A percentile compares a stretch with the other conserved stretches of the same genome.
Evolutionary conservation across 2,888 invertebrate species (phyloP).

Genomic region (Oithona nana): DNA sequence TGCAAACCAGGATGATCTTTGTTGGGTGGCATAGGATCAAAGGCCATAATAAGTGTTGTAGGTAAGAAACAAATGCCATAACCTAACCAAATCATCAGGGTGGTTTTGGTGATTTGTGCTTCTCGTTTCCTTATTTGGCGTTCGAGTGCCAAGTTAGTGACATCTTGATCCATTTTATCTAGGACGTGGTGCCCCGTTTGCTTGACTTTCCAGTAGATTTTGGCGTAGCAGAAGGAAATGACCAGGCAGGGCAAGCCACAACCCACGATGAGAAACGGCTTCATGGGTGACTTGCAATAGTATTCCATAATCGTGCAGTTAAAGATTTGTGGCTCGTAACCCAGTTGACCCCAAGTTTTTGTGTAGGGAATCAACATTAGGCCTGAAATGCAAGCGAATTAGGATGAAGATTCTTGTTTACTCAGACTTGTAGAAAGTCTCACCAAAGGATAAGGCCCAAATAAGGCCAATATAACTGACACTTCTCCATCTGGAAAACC

Average conservation of each 20-base stretch:
- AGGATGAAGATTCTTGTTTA: too few relatives aligned
- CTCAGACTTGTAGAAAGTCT: too few relatives aligned
- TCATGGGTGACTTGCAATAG: neutral
- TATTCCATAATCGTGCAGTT: neutral
- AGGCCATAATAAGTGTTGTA: neutral
- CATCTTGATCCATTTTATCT: neutral
- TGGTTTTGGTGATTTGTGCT: neutral
- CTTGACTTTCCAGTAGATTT: neutral
- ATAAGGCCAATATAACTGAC: neutral
- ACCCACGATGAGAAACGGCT: neutral
- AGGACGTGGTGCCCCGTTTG: neutral
- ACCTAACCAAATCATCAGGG: neutral
- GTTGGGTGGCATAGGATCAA: slow-evolving; percentile 15
- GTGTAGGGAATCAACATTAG: neutral
- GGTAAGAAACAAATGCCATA: slow-evolving; percentile 9
- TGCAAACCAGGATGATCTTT: neutral
- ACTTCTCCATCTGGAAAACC: slow-evolving; percentile 25
- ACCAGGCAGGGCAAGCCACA: slow-evolving; percentile 1
- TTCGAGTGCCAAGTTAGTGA: neutral
- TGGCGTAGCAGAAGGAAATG: neutral
- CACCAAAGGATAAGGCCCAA: neutral
- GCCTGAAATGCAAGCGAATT: too few relatives aligned
- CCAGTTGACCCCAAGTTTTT: neutral
- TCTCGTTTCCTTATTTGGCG: neutral
- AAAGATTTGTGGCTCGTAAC: neutral